Evolutionary conservation across 2,113 vertebrate species (phyloP).

Genomic region (Apteryx mantelli): DNA sequence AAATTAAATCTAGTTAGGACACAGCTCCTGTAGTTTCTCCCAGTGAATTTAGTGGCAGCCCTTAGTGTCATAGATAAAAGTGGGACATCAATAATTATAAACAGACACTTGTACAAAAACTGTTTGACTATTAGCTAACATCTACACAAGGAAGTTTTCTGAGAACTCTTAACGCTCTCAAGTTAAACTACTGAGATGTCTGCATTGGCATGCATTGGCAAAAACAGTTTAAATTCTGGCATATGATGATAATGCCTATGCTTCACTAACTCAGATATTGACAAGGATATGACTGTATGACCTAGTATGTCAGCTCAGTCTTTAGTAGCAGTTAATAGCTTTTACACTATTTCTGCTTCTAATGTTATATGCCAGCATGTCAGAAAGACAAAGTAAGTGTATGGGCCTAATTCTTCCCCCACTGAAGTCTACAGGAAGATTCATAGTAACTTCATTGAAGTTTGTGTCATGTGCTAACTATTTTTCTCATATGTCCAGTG

Average conservation of each 20-base stretch:
- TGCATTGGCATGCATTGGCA: background rate
- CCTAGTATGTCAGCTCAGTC: background rate
- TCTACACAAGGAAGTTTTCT: background rate
- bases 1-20: background rate
- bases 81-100: background rate
- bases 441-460: background rate
- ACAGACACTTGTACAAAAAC: background rate
- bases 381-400: background rate
- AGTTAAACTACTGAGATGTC: background rate
- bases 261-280: background rate
- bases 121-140: background rate
- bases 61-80: background rate
- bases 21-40: background rate
- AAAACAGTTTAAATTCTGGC: accelerated
- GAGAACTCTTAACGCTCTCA: background rate
- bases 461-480: background rate
- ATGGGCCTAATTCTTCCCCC: background rate
- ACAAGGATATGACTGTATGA: background rate
- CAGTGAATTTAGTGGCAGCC: background rate
- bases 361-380: background rate
- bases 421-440: background rate
- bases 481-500: background rate
- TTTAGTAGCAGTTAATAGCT: background rate
- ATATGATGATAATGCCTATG: background rate
- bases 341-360: background rate